phyloP scores from a whole-genome alignment of 2,797 vertebrate species.

The Ceyx erithaca region DNA sequence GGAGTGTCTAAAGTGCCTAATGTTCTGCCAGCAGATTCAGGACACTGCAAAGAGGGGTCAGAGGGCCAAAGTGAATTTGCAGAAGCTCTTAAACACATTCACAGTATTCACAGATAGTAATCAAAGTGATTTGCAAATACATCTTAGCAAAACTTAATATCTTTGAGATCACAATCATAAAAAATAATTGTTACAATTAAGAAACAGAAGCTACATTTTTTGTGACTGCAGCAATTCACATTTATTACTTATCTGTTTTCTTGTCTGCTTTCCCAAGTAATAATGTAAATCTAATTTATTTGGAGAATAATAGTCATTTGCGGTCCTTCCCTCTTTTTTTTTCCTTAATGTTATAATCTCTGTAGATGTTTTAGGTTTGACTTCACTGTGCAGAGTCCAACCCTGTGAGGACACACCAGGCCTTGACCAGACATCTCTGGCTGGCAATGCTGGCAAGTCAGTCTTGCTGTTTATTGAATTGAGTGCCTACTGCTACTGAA shows the following conservation, averaged over 20 bases:
- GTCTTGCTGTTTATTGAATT: rapidly evolving
- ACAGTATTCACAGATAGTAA: not conserved
- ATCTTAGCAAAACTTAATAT: conserved; percentile 26
- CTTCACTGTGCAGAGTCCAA: not conserved
- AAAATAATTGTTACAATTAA: conserved; percentile 52
- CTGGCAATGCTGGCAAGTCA: not conserved
- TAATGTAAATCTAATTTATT: conserved; percentile 7
- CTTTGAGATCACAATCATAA: conserved; percentile 14
- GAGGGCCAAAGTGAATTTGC: not conserved
- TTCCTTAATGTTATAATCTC: not conserved
- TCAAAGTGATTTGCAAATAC: conserved; percentile 34
- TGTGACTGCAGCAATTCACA: conserved; percentile 19
- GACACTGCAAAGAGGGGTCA: not conserved
- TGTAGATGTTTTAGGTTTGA: not conserved
- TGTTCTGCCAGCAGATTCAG: conserved; percentile 1
- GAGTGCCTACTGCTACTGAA: not conserved
- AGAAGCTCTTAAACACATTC: conserved; percentile 16
- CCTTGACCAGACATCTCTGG: not conserved
- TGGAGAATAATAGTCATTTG: not conserved
- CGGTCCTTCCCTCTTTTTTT: not conserved
- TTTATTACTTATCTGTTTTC: conserved; percentile 48
- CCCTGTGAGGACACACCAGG: not conserved
- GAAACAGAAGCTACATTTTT: not conserved
- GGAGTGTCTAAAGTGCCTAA: not conserved
- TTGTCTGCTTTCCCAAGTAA: not conserved